Base-by-base conservation (phyloP, 2,113 vertebrate species). In the Phylloscopus trochiloides region DNA sequence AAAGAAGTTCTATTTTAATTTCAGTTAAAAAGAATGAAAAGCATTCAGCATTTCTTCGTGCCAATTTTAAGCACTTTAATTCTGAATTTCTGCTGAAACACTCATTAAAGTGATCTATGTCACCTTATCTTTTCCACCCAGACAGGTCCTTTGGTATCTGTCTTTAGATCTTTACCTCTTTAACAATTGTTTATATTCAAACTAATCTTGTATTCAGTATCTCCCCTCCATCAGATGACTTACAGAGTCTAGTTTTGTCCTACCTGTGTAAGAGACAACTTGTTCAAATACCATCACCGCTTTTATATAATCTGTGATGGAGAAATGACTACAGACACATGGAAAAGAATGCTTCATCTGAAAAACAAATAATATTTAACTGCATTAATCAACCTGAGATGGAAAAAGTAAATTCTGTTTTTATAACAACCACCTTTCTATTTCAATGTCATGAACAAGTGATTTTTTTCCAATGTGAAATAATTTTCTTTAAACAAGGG, bases 81-180 rank as follows among this genome's bases (percentile, higher is more conserved):
- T 91, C 71, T 45, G 76, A 82, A 90, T 82, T 94, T 91, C 12
- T 6, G 10, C 62, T 79, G 75, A 94, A 96, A 86, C 2, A 2
- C 29, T 94, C 77, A 94, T 94, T 96, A 86, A 90, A 91, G 76
- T 62, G 77, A 95, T 93, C 90, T 72, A 18, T 79, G 77, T 48
- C 45, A 57, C 58, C 66, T 94, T 94, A 91, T 89, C 93, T 94
- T 54, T 87, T 75, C 77, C 38, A 86, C 32, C 42, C 90, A 94
- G 84, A 73, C 74, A 90, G 82, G n/a, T 93, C 72, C 66, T 73
- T 65, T 62, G 65, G 54, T 94, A 92, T 85, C 93, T 90, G 52
- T 45, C 78, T 95, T 93, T 51, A 90, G 62, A 94, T 95, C 94
- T 93, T 88, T 76, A 82, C 29, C 34, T 83, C 68, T 80, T 93